Conservation (phyloP, 1,140 invertebrate genomes). For the Drosophila trapezifrons region DNA sequence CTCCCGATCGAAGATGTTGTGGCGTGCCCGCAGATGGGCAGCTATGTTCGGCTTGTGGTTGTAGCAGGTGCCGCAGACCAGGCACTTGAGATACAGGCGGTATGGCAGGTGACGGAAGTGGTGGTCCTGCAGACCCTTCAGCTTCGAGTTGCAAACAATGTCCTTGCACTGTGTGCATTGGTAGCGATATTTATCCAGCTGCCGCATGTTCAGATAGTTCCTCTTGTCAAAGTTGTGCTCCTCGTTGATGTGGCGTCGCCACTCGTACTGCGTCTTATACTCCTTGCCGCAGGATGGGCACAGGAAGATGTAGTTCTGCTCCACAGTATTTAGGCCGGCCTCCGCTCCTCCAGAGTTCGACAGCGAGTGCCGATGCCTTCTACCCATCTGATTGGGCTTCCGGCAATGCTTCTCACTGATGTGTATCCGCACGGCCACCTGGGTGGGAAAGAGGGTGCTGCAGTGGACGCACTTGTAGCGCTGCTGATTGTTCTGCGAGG, state of each 20-base stretch:
- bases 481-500: constrained; percentile 6
- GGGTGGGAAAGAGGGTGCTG: constrained; percentile 59
- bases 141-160: constrained; percentile 71
- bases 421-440: constrained; percentile 59
- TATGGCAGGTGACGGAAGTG: constrained; percentile 78
- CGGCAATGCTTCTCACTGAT: constrained; percentile 61
- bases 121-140: constrained; percentile 80
- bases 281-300: constrained; percentile 74
- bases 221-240: constrained; percentile 78
- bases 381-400: constrained; percentile 10
- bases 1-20: constrained; percentile 68
- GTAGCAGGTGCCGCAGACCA: constrained; percentile 78
- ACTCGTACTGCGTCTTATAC: constrained; percentile 74
- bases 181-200: constrained; percentile 76
- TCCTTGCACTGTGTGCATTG: constrained; percentile 76
- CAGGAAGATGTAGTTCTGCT: constrained; percentile 74
- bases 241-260: constrained; percentile 81
- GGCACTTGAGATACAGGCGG: constrained; percentile 73
- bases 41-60: constrained; percentile 81
- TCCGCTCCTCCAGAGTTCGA: neutral
- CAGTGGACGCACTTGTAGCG: constrained; percentile 74
- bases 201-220: constrained; percentile 70
- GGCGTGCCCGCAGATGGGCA: constrained; percentile 65
- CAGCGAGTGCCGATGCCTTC: neutral
- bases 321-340: constrained; percentile 35